Conservation (phyloP, 2,113 vertebrate genomes). For the Psophia crepitans region DNA sequence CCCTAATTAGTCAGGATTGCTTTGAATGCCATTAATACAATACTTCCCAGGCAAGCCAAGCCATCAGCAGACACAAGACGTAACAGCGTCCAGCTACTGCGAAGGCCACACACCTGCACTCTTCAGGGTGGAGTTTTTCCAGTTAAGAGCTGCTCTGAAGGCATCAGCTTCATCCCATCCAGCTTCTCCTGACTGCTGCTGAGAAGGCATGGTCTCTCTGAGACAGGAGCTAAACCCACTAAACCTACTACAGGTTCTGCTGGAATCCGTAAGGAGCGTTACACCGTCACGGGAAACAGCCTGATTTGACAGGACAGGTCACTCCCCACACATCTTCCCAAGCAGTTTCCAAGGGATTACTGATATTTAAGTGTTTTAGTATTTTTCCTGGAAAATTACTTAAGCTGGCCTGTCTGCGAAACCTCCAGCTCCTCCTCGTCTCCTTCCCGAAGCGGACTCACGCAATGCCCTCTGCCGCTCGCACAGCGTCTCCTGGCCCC, state of each 20-base stretch:
- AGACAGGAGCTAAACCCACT: background rate
- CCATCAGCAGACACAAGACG: background rate
- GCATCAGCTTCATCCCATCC: background rate
- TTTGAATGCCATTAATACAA: background rate
- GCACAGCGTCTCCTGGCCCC: background rate
- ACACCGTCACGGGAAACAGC: background rate
- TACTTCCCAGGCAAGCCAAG: background rate
- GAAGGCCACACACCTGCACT: background rate
- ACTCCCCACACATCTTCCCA: background rate
- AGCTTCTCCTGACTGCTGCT: background rate
- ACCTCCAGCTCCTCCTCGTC: background rate
- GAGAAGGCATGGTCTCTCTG: background rate
- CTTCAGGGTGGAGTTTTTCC: background rate
- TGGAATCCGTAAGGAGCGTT: background rate
- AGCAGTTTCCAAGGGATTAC: background rate
- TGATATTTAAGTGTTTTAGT: background rate
- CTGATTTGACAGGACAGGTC: too few relatives aligned
- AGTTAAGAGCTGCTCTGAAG: background rate
- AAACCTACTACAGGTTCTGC: background rate
- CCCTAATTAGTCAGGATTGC: background rate
- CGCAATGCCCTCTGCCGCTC: fast-evolving
- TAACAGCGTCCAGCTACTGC: background rate
- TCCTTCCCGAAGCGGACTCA: background rate
- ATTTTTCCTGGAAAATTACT: background rate
- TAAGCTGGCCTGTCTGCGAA: background rate